Evolutionary conservation across 1,140 invertebrate genomes (phyloP).

Genomic region (Neodiprion fabricii): DNA sequence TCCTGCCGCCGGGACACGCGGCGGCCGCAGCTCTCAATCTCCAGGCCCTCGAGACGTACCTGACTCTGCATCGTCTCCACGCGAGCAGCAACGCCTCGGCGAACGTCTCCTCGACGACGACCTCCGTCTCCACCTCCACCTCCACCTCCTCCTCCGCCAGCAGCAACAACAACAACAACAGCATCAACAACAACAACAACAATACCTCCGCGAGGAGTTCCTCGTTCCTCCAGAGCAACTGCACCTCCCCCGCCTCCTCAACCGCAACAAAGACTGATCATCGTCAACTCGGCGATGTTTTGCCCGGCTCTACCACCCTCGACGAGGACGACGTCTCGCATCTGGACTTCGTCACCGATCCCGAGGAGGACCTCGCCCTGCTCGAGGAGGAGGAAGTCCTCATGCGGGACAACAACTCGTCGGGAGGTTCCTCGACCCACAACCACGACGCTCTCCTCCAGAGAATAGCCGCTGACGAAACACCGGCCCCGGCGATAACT

Average conservation of each 20-base stretch:
- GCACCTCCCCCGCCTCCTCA: constrained; percentile 12
- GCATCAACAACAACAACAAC: neutral
- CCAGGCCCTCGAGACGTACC: constrained; percentile 82
- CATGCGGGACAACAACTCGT: constrained; percentile 27
- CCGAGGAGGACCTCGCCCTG: constrained; percentile 64
- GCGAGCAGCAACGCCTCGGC: constrained; percentile 56
- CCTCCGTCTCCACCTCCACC: constrained; percentile 43
- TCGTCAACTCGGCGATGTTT: constrained; percentile 26
- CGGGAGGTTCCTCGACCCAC: constrained; percentile 49
- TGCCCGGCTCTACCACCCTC: constrained; percentile 32
- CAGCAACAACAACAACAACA: neutral
- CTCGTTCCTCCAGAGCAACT: neutral
- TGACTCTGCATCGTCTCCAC: constrained; percentile 76
- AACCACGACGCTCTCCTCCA: constrained; percentile 50
- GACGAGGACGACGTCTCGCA: constrained; percentile 50
- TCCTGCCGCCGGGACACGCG: constrained; percentile 78
- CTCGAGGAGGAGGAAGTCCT: constrained; percentile 53
- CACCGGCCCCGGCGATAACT: constrained; percentile 23
- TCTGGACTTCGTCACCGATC: constrained; percentile 51
- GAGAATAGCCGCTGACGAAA: constrained; percentile 42
- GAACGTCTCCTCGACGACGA: constrained; percentile 37
- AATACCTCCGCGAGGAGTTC: neutral
- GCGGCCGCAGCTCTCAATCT: constrained; percentile 80
- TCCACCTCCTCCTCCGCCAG: constrained; percentile 46
- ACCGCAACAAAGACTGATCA: constrained; percentile 27